Evolutionary conservation across 2,113 vertebrate genomes (phyloP).

Genomic region (Tiliqua scincoides): DNA sequence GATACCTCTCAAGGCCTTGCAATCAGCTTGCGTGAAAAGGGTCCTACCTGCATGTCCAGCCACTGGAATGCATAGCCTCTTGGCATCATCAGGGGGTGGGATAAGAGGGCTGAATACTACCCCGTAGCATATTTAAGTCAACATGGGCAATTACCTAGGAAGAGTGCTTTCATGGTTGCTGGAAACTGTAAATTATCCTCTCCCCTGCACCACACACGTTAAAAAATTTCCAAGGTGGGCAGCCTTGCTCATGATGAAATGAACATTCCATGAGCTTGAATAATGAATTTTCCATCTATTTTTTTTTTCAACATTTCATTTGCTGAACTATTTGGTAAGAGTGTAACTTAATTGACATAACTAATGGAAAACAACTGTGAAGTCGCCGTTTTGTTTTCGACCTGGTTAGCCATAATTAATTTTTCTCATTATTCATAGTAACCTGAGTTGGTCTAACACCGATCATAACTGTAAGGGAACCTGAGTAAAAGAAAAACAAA

Average conservation of each 20-base stretch:
- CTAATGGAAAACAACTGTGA: slow-evolving; percentile 37
- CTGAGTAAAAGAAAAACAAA: slow-evolving; percentile 27
- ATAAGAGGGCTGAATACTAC: no score
- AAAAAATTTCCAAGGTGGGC: background rate
- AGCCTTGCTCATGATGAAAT: background rate
- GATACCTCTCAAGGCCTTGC: no score
- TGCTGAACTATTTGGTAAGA: slow-evolving; percentile 2
- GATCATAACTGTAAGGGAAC: slow-evolving; percentile 24
- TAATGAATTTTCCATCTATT: slow-evolving; percentile 1
- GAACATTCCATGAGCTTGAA: slow-evolving; percentile 16
- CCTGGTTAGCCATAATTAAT: slow-evolving; percentile 5
- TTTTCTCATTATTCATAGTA: background rate
- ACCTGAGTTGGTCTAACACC: slow-evolving; percentile 19
- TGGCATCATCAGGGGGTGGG: no score
- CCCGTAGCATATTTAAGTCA: background rate
- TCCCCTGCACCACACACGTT: background rate
- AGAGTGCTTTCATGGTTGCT: background rate
- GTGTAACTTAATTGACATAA: slow-evolving; percentile 8
- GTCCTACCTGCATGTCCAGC: no score
- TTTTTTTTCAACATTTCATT: background rate
- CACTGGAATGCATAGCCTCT: no score
- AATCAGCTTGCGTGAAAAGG: no score
- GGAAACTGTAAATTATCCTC: background rate
- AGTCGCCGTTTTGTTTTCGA: background rate
- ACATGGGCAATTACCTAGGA: background rate